Conservation (phyloP, 2,113 vertebrate genomes). For the Hippolais icterina region DNA sequence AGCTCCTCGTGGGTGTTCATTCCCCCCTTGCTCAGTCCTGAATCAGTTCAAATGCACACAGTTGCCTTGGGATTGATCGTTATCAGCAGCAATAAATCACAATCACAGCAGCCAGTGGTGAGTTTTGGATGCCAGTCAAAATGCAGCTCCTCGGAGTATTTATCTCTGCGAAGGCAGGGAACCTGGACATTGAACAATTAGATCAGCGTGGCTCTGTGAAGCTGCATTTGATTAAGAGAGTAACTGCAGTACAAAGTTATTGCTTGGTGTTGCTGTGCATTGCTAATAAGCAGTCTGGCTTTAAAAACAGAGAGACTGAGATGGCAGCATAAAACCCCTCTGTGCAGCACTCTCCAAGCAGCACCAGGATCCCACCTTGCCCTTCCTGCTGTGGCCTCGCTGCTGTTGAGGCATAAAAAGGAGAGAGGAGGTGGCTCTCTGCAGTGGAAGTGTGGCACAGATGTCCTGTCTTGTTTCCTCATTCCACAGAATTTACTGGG, state of each 20-base stretch:
- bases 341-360: accelerated
- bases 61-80: neutral
- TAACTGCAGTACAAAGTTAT: neutral
- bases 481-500: neutral
- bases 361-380: neutral
- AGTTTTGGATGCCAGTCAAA: slow-evolving; percentile 36
- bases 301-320: neutral
- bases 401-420: accelerated
- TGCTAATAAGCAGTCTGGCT: neutral
- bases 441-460: neutral
- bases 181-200: slow-evolving; percentile 6
- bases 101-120: neutral
- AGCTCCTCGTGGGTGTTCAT: neutral
- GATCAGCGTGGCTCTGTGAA: neutral
- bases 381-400: neutral
- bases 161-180: neutral
- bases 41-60: neutral
- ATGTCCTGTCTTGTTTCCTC: accelerated
- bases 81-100: slow-evolving; percentile 42
- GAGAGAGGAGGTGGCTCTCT: neutral
- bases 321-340: neutral
- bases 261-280: neutral
- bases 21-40: neutral
- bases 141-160: neutral
- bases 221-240: slow-evolving; percentile 37